Conservation (phyloP, 2,888 invertebrate species). For the Ryuthela nishihirai region DNA sequence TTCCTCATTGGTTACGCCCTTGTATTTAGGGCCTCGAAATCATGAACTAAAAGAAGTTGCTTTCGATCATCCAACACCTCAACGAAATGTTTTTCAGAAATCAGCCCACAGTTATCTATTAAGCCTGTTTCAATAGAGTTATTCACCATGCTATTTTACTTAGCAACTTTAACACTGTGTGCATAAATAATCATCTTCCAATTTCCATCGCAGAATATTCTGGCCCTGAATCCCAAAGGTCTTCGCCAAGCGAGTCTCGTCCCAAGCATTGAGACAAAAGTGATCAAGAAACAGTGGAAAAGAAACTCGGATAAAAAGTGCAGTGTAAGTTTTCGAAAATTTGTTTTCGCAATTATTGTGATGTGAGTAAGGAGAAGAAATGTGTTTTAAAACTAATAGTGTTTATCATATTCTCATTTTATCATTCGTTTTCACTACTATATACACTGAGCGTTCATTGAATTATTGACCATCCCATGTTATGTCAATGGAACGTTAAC, state of each 20-base stretch:
- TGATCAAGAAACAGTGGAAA: conserved; percentile 91
- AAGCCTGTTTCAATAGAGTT: too few relatives aligned
- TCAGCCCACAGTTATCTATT: too few relatives aligned
- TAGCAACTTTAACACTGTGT: too few relatives aligned
- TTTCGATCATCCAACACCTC: too few relatives aligned
- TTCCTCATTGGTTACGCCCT: too few relatives aligned
- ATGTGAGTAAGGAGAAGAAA: not conserved
- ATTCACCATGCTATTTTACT: too few relatives aligned
- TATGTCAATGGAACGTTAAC: too few relatives aligned
- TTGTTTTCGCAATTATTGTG: not conserved
- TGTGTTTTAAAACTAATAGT: not conserved
- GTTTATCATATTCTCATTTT: not conserved
- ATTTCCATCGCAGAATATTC: conserved; percentile 69
- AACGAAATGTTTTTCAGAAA: too few relatives aligned
- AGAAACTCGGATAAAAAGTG: conserved; percentile 82
- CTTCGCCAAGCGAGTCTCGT: conserved; percentile 70
- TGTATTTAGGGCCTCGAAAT: too few relatives aligned
- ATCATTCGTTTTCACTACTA: not conserved
- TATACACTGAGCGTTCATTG: not conserved
- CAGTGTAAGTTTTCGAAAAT: conserved; percentile 59
- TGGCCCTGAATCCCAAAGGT: conserved; percentile 79
- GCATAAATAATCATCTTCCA: too few relatives aligned
- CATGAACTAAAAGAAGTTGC: too few relatives aligned
- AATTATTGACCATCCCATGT: too few relatives aligned
- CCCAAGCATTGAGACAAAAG: conserved; percentile 81